Evolutionary conservation across 2,797 vertebrate species (phyloP).

Genomic region (Diglossa cyanea): DNA sequence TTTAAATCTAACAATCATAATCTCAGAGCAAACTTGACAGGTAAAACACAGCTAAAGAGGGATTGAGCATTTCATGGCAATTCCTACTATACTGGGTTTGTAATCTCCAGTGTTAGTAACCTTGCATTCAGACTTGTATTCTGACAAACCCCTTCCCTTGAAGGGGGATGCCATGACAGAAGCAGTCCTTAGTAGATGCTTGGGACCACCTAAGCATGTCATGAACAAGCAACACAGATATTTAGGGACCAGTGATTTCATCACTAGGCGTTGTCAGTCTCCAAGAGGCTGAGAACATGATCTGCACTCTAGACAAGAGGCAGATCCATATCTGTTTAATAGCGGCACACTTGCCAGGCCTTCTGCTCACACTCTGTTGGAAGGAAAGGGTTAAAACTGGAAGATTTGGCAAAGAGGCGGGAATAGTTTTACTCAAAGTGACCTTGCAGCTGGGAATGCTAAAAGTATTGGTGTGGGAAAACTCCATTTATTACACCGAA

Average conservation of each 20-base stretch:
- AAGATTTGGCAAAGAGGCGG: background rate
- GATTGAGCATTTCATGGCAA: background rate
- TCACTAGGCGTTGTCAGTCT: background rate
- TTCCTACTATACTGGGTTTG: background rate
- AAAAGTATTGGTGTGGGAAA: background rate
- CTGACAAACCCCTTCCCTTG: background rate
- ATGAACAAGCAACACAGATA: background rate
- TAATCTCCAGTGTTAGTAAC: background rate
- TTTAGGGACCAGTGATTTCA: background rate
- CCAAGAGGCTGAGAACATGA: background rate
- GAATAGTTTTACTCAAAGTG: background rate
- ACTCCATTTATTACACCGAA: background rate
- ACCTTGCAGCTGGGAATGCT: background rate
- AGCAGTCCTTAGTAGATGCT: background rate
- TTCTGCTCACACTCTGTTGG: background rate
- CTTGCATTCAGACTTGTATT: background rate
- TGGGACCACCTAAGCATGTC: background rate
- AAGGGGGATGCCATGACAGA: background rate
- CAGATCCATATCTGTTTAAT: background rate
- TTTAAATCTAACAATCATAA: background rate
- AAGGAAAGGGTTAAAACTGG: background rate
- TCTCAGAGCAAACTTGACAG: background rate
- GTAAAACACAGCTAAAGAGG: background rate
- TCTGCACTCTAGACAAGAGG: background rate
- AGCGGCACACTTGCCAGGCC: rapidly evolving